These are phyloP conservation scores for Calyptomena viridis DNA, from an alignment of 2,113 vertebrate species.

Conservation along the genomic window DNA sequence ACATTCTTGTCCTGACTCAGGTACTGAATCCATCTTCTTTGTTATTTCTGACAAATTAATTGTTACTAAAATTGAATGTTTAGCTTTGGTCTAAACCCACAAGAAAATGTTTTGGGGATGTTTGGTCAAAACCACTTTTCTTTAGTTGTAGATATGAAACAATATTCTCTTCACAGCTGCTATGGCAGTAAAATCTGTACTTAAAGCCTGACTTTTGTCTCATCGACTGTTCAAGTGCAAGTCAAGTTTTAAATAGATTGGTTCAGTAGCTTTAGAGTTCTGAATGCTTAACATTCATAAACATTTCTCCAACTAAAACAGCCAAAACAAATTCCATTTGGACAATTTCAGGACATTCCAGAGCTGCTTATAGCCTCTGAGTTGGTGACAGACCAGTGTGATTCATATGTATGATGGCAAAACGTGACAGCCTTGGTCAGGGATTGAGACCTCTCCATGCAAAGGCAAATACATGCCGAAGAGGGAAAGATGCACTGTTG, in stretches of 20 bases:
- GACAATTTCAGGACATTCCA: slow-evolving; percentile 25
- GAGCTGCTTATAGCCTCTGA: neutral
- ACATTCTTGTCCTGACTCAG: neutral
- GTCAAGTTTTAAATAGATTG: slow-evolving; percentile 20
- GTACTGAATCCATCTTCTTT: neutral
- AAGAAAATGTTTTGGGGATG: neutral
- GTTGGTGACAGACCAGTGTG: neutral
- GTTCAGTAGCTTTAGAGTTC: slow-evolving; percentile 36
- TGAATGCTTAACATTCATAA: slow-evolving; percentile 16
- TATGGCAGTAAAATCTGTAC: neutral
- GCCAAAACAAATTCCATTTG: slow-evolving; percentile 27
- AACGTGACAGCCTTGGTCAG: neutral
- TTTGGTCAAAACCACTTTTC: neutral
- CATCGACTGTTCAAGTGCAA: neutral
- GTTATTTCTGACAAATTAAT: neutral
- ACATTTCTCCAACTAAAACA: neutral
- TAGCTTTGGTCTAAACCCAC: neutral
- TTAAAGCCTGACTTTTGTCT: neutral
- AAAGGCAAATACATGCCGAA: neutral
- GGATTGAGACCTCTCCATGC: neutral
- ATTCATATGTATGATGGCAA: neutral
- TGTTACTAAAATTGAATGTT: neutral
- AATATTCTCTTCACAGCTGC: neutral
- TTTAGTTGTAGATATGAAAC: neutral
- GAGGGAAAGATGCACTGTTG: neutral